Evolutionary conservation across 2,797 vertebrate genomes (phyloP), one percentile per base, ranked within the genome.

Genomic region (Gallirallus australis): DNA sequence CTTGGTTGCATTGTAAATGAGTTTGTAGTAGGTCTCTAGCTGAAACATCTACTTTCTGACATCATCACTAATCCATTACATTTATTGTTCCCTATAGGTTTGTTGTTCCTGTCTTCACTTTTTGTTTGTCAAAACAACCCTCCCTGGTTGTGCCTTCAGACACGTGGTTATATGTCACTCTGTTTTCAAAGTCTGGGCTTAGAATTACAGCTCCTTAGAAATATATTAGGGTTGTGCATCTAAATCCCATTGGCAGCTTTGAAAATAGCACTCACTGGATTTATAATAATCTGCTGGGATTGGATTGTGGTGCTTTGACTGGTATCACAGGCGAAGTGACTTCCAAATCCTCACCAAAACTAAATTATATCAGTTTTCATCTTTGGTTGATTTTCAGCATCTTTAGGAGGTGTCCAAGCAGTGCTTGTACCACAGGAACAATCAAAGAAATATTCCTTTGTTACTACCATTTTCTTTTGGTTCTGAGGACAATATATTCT

Each of bases 231-330:
- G 18, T 30, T 79, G 39, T 90, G 56, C 47, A 45, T 82, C 72
- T 90, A 66, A 94, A 94, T 93, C 89, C 59, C 31, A 48, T 73
- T 76, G 91, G 33, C 85, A 94, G 63, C 66, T 93, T 90, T 90
- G 82, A 59, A 79, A 76, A 52, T n/a, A 61, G 7, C 76, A 39
- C n/a, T 25, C 66, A 48, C 42, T 72, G 77, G 76, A 79, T 90
- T 89, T 82, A 33, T 27, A 79, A 50, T 82, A 75, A 93, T 92
- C 89, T 83, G 12, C 72, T 90, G 80, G 82, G 76, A 50, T 81
- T 91, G 78, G 48, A 66, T 50, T 72, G 39, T 33, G 45, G 28
- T 50, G 64, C 59, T 84, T 87, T 72, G 73, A 28, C 28, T 90
- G 79, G 47, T 59, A 2, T 0, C 23, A 33, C 37, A 54, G 20